phyloP scores from a whole-genome alignment of 2,797 vertebrate genomes.

The Sphaeramia orbicularis region DNA sequence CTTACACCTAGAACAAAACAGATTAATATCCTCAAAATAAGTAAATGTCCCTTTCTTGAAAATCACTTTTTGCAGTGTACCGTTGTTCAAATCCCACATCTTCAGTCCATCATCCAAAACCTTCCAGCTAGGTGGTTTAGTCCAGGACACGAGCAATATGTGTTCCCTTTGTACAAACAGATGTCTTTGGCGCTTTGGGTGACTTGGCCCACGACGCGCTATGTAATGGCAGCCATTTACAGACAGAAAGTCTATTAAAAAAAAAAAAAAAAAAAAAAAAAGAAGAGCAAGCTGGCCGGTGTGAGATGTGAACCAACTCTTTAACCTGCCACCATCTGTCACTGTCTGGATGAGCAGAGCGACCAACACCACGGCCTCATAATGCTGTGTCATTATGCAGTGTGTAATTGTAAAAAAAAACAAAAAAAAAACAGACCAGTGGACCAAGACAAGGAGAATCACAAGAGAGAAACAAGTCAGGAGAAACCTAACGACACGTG shows the following conservation, averaged over 20 bases:
- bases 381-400: slow-evolving; percentile 31
- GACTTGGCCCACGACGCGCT: slow-evolving; percentile 23
- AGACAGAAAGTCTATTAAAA: slow-evolving; percentile 13
- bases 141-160: slow-evolving; percentile 28
- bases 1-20: too few species aligned
- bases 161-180: slow-evolving; percentile 38
- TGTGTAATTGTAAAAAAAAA: slow-evolving; percentile 27
- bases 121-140: neutral
- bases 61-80: too few species aligned
- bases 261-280: too few species aligned
- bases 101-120: slow-evolving; percentile 3
- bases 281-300: slow-evolving; percentile 30
- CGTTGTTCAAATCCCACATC: neutral
- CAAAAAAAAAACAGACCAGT: too few species aligned
- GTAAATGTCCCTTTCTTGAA: too few species aligned
- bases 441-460: slow-evolving; percentile 7
- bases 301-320: slow-evolving; percentile 23
- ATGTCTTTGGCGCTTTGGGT: slow-evolving; percentile 45
- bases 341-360: slow-evolving; percentile 26
- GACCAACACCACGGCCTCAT: slow-evolving; percentile 28
- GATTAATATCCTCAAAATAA: too few species aligned
- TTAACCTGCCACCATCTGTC: slow-evolving; percentile 59
- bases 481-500: too few species aligned
- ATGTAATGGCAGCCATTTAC: slow-evolving; percentile 38
- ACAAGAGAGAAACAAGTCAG: too few species aligned